Evolutionary conservation across 2,888 invertebrate species (phyloP).

Genomic region (Caenorhabditis sulstoni): DNA sequence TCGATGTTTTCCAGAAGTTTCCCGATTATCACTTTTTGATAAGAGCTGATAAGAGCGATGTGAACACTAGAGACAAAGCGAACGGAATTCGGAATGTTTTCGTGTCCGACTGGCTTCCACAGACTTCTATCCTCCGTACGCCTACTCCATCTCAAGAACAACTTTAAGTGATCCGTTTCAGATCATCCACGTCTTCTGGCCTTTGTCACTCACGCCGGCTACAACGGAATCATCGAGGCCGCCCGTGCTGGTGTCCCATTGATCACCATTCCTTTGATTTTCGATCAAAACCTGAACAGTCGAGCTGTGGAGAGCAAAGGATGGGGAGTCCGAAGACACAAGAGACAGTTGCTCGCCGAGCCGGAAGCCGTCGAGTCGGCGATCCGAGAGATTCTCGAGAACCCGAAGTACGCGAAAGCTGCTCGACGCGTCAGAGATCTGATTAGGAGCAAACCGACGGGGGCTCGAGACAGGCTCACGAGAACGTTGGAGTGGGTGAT

Average conservation of each 20-base stretch:
- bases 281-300: slow-evolving; percentile 61
- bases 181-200: slow-evolving; percentile 63
- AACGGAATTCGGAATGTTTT: slow-evolving; percentile 41
- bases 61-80: slow-evolving; percentile 21
- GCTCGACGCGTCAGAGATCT: slow-evolving; percentile 30
- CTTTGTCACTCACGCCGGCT: slow-evolving; percentile 76
- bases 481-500: slow-evolving; percentile 55
- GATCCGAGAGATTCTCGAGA: slow-evolving; percentile 42
- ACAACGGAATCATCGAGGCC: slow-evolving; percentile 73
- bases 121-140: slow-evolving; percentile 30
- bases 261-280: slow-evolving; percentile 61
- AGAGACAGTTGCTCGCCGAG: slow-evolving; percentile 45
- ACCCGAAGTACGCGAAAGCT: slow-evolving; percentile 9
- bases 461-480: slow-evolving; percentile 48
- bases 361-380: slow-evolving; percentile 38
- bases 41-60: slow-evolving; percentile 62
- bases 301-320: slow-evolving; percentile 67
- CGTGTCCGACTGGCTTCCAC: slow-evolving; percentile 64
- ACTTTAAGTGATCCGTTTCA: too few relatives aligned
- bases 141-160: too few relatives aligned
- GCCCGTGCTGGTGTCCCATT: slow-evolving; percentile 69
- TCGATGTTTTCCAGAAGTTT: slow-evolving; percentile 58
- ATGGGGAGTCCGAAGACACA: slow-evolving; percentile 66
- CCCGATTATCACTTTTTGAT: slow-evolving; percentile 67
- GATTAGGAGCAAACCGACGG: slow-evolving; percentile 53